Evolutionary conservation across 2,113 vertebrate genomes (phyloP).

Genomic region (Aptenodytes patagonicus): DNA sequence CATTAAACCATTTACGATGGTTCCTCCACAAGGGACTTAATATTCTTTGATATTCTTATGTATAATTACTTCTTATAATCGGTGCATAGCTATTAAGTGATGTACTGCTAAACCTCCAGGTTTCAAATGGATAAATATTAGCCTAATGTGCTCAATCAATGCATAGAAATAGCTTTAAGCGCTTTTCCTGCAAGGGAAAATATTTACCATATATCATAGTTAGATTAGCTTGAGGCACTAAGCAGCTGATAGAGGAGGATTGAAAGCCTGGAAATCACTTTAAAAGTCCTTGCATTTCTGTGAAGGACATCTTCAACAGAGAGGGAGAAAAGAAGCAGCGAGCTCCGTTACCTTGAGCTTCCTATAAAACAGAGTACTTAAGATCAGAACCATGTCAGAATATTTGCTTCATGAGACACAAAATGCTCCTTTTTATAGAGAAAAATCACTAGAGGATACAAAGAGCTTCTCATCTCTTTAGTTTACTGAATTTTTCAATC

Average conservation of each 20-base stretch:
- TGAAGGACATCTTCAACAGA: slow-evolving; percentile 71
- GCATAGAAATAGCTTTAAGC: slow-evolving; percentile 72
- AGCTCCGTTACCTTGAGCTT: not conserved
- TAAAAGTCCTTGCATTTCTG: slow-evolving; percentile 70
- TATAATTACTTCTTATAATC: slow-evolving; percentile 73
- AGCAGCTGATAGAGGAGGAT: slow-evolving; percentile 62
- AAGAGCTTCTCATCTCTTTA: not conserved
- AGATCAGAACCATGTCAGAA: slow-evolving; percentile 28
- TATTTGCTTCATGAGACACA: slow-evolving; percentile 15
- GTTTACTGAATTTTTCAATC: not conserved
- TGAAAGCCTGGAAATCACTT: slow-evolving; percentile 68
- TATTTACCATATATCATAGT: slow-evolving; percentile 77
- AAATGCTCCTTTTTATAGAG: not conserved
- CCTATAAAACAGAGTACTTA: slow-evolving; percentile 16
- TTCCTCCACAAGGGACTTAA: slow-evolving; percentile 42
- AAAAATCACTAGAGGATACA: not conserved
- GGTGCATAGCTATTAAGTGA: slow-evolving; percentile 64
- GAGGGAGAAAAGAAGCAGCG: not conserved
- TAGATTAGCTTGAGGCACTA: slow-evolving; percentile 63
- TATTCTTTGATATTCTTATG: slow-evolving; percentile 67
- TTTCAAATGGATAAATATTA: slow-evolving; percentile 78
- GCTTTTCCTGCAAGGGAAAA: slow-evolving; percentile 74
- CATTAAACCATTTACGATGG: slow-evolving; percentile 53
- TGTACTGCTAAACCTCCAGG: slow-evolving; percentile 60
- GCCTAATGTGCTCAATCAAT: slow-evolving; percentile 76